phyloP scores from a whole-genome alignment of 2,113 vertebrate species.

The Ailuropoda melanoleuca region DNA sequence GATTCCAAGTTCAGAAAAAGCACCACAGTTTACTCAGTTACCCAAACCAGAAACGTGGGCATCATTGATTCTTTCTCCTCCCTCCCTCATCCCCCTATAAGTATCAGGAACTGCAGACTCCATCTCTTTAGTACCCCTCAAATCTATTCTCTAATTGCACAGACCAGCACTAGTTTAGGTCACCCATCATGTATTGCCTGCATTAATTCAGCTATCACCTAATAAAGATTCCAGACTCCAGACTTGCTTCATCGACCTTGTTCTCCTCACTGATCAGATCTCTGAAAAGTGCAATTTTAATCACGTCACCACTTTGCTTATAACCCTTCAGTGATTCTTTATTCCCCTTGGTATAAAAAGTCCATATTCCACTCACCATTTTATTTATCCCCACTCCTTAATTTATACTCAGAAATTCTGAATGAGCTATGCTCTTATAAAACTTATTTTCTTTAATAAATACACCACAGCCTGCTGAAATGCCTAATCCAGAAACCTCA shows the following conservation, averaged over 20 bases:
- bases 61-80: neutral
- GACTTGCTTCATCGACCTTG: neutral
- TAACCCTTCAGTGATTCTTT: neutral
- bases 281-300: neutral
- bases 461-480: neutral
- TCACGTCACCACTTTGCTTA: neutral
- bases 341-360: neutral
- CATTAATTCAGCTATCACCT: neutral
- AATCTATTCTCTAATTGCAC: neutral
- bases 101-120: neutral
- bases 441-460: neutral
- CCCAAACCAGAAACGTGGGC: neutral
- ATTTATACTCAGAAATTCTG: neutral
- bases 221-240: neutral
- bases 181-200: neutral
- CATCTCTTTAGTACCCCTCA: neutral
- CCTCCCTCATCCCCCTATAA: neutral
- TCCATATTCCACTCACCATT: neutral
- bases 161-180: neutral
- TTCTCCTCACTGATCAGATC: neutral
- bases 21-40: neutral
- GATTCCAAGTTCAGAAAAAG: neutral
- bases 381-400: neutral
- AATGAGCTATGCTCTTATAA: neutral
- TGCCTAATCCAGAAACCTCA: neutral